These are phyloP conservation scores for Muraenolepis orangiensis DNA, from an alignment of 2,797 vertebrate genomes.

Conservation along the genomic window DNA sequence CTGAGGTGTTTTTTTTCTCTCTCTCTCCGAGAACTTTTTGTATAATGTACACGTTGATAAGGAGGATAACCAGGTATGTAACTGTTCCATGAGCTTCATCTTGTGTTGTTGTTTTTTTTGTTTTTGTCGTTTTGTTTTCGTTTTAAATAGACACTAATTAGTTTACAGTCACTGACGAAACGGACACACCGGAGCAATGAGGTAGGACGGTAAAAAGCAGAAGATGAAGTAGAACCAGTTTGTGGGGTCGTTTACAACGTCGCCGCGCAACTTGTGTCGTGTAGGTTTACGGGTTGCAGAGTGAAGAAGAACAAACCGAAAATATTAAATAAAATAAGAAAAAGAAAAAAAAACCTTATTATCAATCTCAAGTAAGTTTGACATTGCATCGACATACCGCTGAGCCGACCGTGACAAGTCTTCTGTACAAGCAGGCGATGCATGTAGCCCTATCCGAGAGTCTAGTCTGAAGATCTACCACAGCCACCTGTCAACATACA, in stretches of 20 bases:
- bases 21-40: slow-evolving; percentile 67
- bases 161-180: slow-evolving; percentile 73
- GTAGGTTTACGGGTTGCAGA: slow-evolving; percentile 8
- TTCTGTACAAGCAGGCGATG: slow-evolving; percentile 34
- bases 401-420: slow-evolving; percentile 45
- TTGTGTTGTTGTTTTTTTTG: slow-evolving; percentile 59
- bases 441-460: slow-evolving; percentile 39
- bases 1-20: slow-evolving; percentile 72
- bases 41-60: slow-evolving; percentile 72
- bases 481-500: slow-evolving; percentile 39
- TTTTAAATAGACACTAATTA: slow-evolving; percentile 64
- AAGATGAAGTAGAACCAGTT: slow-evolving; percentile 77
- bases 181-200: slow-evolving; percentile 81
- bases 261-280: slow-evolving; percentile 39
- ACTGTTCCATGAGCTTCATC: slow-evolving; percentile 59
- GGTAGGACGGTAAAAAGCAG: slow-evolving; percentile 81
- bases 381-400: slow-evolving; percentile 62
- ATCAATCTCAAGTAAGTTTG: slow-evolving; percentile 35
- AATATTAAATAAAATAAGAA: no score
- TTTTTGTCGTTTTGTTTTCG: slow-evolving; percentile 45
- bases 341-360: not conserved
- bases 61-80: slow-evolving; percentile 60
- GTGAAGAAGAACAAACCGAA: not conserved
- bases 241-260: slow-evolving; percentile 72
- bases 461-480: slow-evolving; percentile 41